Evolutionary conservation across 2,888 invertebrate genomes (phyloP), one percentile per base, ranked within the genome.

Genomic region (Parascotia fuliginaria): DNA sequence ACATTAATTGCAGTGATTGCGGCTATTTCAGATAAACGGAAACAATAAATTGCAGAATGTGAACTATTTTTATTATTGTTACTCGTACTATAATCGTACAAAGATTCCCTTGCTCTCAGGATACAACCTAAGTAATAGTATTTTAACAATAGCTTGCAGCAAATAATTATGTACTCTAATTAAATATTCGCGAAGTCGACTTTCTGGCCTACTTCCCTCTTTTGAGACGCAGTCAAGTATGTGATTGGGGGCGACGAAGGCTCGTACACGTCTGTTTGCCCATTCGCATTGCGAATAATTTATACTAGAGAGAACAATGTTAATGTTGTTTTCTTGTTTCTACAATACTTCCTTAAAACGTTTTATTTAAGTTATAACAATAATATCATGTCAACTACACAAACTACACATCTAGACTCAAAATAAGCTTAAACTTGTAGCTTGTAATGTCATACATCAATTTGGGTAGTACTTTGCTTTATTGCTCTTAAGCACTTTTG

Each of bases 151-250:
- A 33, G 41, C 46, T 60, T 47, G 51, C 38, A 61, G 58, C 55
- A 67, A 67, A 77, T 76, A 79, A 82, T 84, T 81, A 82, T 82
- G 78, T 79, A 74, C 73, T 75, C 71, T 83, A 84, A 83, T 84
- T 82, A 82, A 81, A 82, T 77, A 75, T 72, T 74, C 50, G 72
- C 60, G 64, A 63, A 61, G 65, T 66, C 57, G 64, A 81, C 76
- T 83, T 84, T 81, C 77, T 71, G 75, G 69, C 43, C 55, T 59
- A 62, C 66, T 62, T 42, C 65, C 61, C 71, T 77, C 81, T 83
- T 87, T 82, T 79, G 80, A 79, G 73, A 81, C 62, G 56, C 78
- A 87, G 74, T 83, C 73, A 77, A 83, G 83, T 85, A 83, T 84
- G 81, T 86, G 83, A 89, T 89, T 84, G 79, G 77, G 73, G 75